Percentiles rank a stretch among this genome's conserved stretches.
These are phyloP conservation scores for Kobus ellipsiprymnus DNA, from an alignment of 2,113 vertebrate genomes.

Conservation along the genomic window DNA sequence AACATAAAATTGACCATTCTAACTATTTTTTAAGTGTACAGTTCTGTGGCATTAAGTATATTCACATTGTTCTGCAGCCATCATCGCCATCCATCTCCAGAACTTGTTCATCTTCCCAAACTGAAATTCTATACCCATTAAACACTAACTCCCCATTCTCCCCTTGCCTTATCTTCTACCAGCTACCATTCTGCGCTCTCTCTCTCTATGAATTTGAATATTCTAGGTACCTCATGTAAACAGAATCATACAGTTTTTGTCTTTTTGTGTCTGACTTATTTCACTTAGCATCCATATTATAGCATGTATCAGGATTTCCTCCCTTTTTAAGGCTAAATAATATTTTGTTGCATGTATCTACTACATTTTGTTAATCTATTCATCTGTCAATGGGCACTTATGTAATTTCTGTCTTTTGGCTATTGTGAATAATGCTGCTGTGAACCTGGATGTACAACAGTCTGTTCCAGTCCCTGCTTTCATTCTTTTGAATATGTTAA, in stretches of 20 bases:
- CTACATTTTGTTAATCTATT: neutral
- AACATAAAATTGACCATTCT: conserved; percentile 29
- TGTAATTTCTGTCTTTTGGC: neutral
- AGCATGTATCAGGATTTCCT: conserved; percentile 32
- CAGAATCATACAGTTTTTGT: conserved; percentile 23
- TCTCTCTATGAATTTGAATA: conserved; percentile 30
- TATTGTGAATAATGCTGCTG: conserved; percentile 20
- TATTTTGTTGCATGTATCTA: conserved; percentile 13
- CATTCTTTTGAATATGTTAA: conserved; percentile 26
- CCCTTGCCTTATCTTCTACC: neutral
- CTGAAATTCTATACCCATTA: neutral
- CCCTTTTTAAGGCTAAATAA: conserved; percentile 23
- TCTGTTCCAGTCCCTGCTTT: conserved; percentile 48
- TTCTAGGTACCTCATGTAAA: neutral
- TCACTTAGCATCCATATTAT: neutral
- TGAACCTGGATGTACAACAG: conserved; percentile 1
- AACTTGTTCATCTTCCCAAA: conserved; percentile 26
- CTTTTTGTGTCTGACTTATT: conserved; percentile 30
- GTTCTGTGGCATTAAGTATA: conserved; percentile 33
- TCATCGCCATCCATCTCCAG: neutral
- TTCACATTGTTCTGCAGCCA: neutral
- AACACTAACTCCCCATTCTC: neutral
- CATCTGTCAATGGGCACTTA: neutral
- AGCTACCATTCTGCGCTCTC: neutral
- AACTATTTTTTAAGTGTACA: conserved; percentile 24